Base-by-base conservation (phyloP, 2,113 vertebrate genomes). In the Ammodramus savannarum region DNA sequence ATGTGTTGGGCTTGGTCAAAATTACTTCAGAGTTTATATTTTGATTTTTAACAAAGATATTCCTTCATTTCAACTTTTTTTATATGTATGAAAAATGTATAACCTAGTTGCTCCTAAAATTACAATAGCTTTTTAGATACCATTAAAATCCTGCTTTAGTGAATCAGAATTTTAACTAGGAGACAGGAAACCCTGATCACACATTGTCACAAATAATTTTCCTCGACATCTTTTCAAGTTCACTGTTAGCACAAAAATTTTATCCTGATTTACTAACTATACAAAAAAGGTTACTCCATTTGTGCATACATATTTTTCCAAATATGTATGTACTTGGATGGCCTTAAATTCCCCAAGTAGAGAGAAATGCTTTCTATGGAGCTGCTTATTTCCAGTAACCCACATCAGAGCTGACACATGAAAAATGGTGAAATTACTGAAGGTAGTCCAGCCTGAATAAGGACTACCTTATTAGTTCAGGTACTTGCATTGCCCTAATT, bases 381-480 rank as follows among this genome's bases (percentile, higher is more conserved):
- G 96, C 97, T 98, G 97, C 97, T 98, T 98, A 98, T 97, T 98
- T 97, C 91, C 89, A 97, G 97, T 96, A 98, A 98, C 98, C 97
- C 98, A 98, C 98, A 98, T 99, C 98, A 98, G 96, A 98, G 98
- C 96, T 99, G 99, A 99, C 99, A 99, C 98, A 98, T 99, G 99
- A 99, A 98, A 99, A 99, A 99, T 99, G 98, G 98, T 98, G 98
- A 98, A 99, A 99, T 99, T 99, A 99, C 98, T 98, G 97, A 98
- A 97, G 98, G 98, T 98, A 98, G 98, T 98, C 98, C 98, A 98
- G 98, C 96, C 98, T 99, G 99, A 99, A 99, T 99, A 99, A 99
- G 98, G 98, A 98, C 98, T 98, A 99, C 98, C 98, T 99, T 99
- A 99, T 99, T 99, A 99, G 98, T 99, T 99, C 99, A 99, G 99